Evolutionary conservation across 2,797 vertebrate genomes (phyloP).

Genomic region (Echiichthys vipera): DNA sequence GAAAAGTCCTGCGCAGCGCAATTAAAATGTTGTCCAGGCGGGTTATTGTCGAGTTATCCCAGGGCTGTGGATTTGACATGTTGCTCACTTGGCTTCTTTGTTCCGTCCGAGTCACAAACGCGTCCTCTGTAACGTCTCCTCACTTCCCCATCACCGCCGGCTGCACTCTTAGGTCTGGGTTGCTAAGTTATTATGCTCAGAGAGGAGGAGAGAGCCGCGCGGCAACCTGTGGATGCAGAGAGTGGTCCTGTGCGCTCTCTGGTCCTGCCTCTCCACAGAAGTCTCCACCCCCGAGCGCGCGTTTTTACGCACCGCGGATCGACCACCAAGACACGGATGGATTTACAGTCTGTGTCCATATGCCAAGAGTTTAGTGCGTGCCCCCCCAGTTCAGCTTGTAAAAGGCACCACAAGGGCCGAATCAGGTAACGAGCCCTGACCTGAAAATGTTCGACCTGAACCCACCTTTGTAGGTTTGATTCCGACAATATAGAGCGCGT

Average conservation of each 20-base stretch:
- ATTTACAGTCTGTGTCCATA: neutral
- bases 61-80: conserved; percentile 5
- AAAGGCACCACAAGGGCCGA: neutral
- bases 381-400: neutral
- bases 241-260: conserved; percentile 39
- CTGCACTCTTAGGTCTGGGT: neutral
- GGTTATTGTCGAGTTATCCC: neutral
- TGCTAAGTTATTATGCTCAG: conserved; percentile 15
- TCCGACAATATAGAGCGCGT: conserved; percentile 57
- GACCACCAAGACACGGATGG: neutral
- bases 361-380: neutral
- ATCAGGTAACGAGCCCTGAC: conserved; percentile 12
- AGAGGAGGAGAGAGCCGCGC: neutral
- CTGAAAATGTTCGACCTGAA: conserved; percentile 48
- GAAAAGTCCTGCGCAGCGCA: conserved; percentile 27
- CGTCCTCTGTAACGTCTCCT: neutral
- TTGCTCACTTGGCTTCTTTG: neutral
- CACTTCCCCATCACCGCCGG: neutral
- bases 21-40: neutral
- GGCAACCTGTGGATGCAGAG: conserved; percentile 68
- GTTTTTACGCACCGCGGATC: conserved; percentile 67
- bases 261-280: conserved; percentile 54
- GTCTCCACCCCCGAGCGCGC: conserved; percentile 68
- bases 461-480: conserved; percentile 57
- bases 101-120: neutral